Evolutionary conservation across 2,113 vertebrate species (phyloP), one percentile per base, ranked within the genome.

Genomic region (Sturnus vulgaris): DNA sequence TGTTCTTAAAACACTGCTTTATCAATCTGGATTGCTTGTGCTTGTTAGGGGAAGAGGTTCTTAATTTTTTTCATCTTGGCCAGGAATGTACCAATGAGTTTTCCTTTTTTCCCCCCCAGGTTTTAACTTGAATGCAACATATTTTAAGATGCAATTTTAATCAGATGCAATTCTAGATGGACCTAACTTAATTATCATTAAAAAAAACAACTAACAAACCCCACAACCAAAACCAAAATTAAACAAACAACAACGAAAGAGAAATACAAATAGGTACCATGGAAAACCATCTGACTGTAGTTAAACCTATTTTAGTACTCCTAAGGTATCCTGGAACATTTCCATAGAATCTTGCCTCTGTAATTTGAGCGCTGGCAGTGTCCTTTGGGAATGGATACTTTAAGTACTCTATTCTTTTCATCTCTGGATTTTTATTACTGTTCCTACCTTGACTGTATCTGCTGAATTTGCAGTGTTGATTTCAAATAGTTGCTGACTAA

Each of bases 391-490:
- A 82, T n/a, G n/a, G 82, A 91, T 93, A 65, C 89, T 88, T 70
- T 16, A 42, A 82, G 59, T 82, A 59, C 64, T 84, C 93, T 39
- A 84, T 89, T 78, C n/a, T 84, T 88, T 84, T 77, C 21, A 52
- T 95, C 56, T 96, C 63, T 95, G 85, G 85, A 73, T 82, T 95
- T 90, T 94, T 90, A 88, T 97, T 93, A 73, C 90, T 11, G 1
- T 88, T 92, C 31, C 44, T 95, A 75, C 87, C 92, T 93, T 88
- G 82, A 86, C 75, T 73, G 5, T 77, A 78, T 86, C 70, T 93
- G 92, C 94, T 95, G 95, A 95, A 90, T 95, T 88, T 77, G 93
- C 94, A 95, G 71, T 86, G 42, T 76, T 63, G 50, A 77, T 96
- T 94, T 88, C 78, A 91, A 77, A 66, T 77, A 93, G 68, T 55